Evolutionary conservation across 1,140 invertebrate genomes (phyloP), one percentile per base, ranked within the genome.

Genomic region (Bombus waltoni): DNA sequence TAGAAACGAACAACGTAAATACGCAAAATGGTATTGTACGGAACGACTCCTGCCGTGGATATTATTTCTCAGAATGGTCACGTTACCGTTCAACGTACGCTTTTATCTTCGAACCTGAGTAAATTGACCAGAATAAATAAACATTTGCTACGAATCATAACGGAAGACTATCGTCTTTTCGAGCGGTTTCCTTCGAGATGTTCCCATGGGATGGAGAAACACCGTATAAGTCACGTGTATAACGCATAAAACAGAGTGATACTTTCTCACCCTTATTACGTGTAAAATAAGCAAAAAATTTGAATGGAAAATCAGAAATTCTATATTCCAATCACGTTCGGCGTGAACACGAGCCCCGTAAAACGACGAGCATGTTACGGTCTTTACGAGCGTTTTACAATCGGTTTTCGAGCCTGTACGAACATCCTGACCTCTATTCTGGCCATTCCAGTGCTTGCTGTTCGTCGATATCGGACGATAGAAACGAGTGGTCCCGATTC

Each of bases 401-500:
- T 81, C 44, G 80, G 11, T 53, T 22, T 32, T 68, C n/a, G n/a
- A 15, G 40, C 35, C 44, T 44, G 62, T 47, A 65, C 25, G 75
- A 42, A 78, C 25, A 84, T 78, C 40, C 65, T 59, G 47, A 25
- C 75, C 66, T 71, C 47, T 47, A 79, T 83, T 78, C 44, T n/a
- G 22, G 38, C 40, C 47, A 11, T 78, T 66, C 28, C 9, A 15
- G 10, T 11, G 22, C 2, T 18, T 25, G 42, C 44, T 40, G 15
- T 15, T 32, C 32, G 62, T 71, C 57, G 62, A 66, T 86, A 72
- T 70, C 65, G 68, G 57, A 25, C 22, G 32, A 25, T 35, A 65
- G 53, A 88, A 87, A 59, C 72, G 83, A 83, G 82, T 86, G 77
- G 82, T 75, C 87, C 57, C 87, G 72, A 89, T 90, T 89, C 84